Percentiles rank a stretch among this genome's conserved stretches.
phyloP scores from a whole-genome alignment of 1,140 invertebrate species.

The Callitettix versicolor region DNA sequence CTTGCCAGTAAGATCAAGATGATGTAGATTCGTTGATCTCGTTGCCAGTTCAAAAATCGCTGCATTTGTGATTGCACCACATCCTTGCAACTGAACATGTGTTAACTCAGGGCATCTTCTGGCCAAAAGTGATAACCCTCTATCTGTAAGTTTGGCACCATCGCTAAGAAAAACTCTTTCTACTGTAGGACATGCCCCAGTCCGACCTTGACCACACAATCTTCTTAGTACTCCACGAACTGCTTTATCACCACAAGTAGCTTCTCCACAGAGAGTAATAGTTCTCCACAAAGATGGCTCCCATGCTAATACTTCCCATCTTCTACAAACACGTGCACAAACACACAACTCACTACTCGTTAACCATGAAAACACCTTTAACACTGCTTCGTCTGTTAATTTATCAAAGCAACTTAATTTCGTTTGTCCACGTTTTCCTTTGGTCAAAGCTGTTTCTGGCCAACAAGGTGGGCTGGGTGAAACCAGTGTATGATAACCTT shows the following conservation, averaged over 20 bases:
- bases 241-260: constrained; percentile 54
- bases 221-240: constrained; percentile 50
- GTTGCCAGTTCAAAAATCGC: constrained; percentile 52
- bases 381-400: constrained; percentile 42
- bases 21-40: constrained; percentile 55
- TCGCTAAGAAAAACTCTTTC: constrained; percentile 57
- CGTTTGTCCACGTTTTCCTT: constrained; percentile 2
- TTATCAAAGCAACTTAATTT: constrained; percentile 31
- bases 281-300: constrained; percentile 63
- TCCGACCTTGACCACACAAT: constrained; percentile 43
- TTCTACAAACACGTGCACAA: constrained; percentile 65
- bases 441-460: constrained; percentile 12
- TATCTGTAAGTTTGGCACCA: constrained; percentile 63
- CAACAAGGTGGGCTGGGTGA: constrained; percentile 36
- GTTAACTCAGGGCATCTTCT: constrained; percentile 60
- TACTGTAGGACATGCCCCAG: constrained; percentile 39
- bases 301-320: constrained; percentile 76
- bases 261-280: constrained; percentile 51
- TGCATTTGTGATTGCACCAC: constrained; percentile 53
- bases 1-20: constrained; percentile 63
- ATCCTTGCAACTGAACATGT: constrained; percentile 58
- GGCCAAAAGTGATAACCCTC: constrained; percentile 54
- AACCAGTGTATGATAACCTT: constrained; percentile 64
- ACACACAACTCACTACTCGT: constrained; percentile 65
- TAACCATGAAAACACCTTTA: constrained; percentile 60